phyloP scores from a whole-genome alignment of 2,113 vertebrate species.

The Chaetodon auriga region DNA sequence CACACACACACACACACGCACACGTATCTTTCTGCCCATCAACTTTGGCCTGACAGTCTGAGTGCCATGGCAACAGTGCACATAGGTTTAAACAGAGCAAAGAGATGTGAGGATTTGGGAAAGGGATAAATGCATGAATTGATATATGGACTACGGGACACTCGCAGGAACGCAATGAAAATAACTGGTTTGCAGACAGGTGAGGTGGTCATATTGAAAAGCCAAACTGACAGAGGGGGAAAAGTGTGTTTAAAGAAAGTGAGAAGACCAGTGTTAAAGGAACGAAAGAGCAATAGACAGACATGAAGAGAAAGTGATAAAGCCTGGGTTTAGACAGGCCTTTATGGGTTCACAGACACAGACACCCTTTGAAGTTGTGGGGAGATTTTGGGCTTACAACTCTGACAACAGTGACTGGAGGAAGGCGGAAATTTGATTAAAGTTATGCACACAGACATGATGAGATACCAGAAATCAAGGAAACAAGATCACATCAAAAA shows the following conservation, averaged over 20 bases:
- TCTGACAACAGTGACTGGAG: conserved; percentile 64
- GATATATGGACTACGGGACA: conserved; percentile 2
- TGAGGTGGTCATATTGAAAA: conserved; percentile 41
- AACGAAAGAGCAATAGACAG: conserved; percentile 48
- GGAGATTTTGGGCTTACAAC: conserved; percentile 71
- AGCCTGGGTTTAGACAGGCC: conserved; percentile 71
- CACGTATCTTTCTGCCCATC: conserved; percentile 65
- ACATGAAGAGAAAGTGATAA: conserved; percentile 66
- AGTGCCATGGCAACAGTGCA: conserved; percentile 65
- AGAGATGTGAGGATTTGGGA: conserved; percentile 3
- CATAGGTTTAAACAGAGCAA: conserved; percentile 37
- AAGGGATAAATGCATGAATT: conserved; percentile 25
- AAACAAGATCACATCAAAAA: conserved; percentile 59
- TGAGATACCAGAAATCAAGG: conserved; percentile 58
- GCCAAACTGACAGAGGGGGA: conserved; percentile 19
- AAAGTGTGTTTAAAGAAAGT: conserved; percentile 38
- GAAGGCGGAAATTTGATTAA: conserved; percentile 67
- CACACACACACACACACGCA: conserved; percentile 20
- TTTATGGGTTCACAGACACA: conserved; percentile 74
- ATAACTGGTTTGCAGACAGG: conserved; percentile 1
- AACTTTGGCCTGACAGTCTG: conserved; percentile 62
- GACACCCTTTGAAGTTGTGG: conserved; percentile 75
- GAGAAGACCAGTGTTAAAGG: conserved; percentile 14
- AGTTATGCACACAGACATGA: conserved; percentile 63
- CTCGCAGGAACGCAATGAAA: conserved; percentile 17